Evolutionary conservation across 64 coral and sea anemone species (phyloP).

Genomic region (Montipora cactus): DNA sequence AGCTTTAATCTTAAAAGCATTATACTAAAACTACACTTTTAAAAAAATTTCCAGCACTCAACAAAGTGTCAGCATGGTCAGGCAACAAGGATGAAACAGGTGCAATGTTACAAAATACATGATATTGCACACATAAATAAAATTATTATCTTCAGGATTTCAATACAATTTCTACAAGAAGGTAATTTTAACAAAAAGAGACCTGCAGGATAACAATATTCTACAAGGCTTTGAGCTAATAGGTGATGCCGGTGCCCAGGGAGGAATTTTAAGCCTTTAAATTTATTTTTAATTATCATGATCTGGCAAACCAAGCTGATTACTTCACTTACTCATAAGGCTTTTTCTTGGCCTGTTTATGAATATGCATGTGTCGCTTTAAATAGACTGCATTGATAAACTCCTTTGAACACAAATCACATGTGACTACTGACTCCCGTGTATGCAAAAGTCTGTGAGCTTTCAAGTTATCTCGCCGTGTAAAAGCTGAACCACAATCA

Average conservation of each 20-base stretch:
- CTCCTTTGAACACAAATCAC: constrained; percentile 91
- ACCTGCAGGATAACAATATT: too few relatives aligned
- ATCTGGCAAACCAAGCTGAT: background rate
- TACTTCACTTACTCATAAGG: constrained; percentile 86
- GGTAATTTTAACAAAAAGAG: too few relatives aligned
- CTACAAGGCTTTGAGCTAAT: too few relatives aligned
- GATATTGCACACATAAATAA: background rate
- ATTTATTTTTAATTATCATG: too few relatives aligned
- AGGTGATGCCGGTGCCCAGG: too few relatives aligned
- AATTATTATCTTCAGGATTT: too few relatives aligned
- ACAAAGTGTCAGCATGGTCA: too few relatives aligned
- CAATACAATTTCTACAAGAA: too few relatives aligned
- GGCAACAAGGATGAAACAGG: background rate
- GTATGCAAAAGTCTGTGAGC: constrained; percentile 89
- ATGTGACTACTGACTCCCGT: constrained; percentile 81
- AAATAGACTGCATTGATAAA: constrained; percentile 92
- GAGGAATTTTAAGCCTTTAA: too few relatives aligned
- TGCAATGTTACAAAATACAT: background rate
- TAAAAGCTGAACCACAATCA: constrained; percentile 89
- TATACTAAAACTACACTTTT: too few relatives aligned
- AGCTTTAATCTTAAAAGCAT: too few relatives aligned
- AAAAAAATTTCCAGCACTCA: too few relatives aligned
- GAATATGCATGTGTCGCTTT: constrained; percentile 93
- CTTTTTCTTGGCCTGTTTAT: constrained; percentile 96
- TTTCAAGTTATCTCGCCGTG: constrained; percentile 89